These are phyloP conservation scores for Smutsia temminckii DNA, from an alignment of 2,797 vertebrate genomes.

Conservation along the genomic window DNA sequence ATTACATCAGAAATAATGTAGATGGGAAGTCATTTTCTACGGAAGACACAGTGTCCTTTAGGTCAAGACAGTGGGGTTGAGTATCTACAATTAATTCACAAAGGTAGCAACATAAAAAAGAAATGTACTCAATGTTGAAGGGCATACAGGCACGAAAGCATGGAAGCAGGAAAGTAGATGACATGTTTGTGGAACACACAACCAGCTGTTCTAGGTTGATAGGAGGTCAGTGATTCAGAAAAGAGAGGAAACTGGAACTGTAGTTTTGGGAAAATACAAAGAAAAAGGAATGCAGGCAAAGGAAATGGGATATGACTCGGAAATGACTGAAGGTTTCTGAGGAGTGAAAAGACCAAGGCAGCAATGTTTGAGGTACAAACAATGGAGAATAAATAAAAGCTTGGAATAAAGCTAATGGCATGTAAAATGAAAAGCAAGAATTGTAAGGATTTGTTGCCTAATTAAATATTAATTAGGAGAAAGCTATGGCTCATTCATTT, in stretches of 20 bases:
- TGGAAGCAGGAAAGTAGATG: neutral
- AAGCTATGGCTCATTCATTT: neutral
- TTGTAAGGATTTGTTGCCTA: neutral
- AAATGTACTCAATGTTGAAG: neutral
- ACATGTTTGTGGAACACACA: neutral
- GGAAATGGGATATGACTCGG: neutral
- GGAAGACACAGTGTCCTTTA: neutral
- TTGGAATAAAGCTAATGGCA: neutral
- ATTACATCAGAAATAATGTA: constrained; percentile 43
- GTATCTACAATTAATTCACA: neutral
- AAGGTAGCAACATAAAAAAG: neutral
- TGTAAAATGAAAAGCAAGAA: neutral
- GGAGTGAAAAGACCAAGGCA: neutral
- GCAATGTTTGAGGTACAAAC: neutral
- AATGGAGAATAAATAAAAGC: neutral
- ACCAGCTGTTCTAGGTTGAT: neutral
- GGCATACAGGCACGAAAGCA: neutral
- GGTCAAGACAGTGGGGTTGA: neutral
- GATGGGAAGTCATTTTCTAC: neutral
- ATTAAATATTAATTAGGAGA: neutral
- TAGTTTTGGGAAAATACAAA: neutral
- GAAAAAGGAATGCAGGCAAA: neutral
- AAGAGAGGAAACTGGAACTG: neutral
- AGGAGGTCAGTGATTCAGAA: neutral
- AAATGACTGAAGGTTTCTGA: neutral